These are phyloP conservation scores for Cichlasoma orientale DNA, from an alignment of 2,797 vertebrate species.

Conservation along the genomic window DNA sequence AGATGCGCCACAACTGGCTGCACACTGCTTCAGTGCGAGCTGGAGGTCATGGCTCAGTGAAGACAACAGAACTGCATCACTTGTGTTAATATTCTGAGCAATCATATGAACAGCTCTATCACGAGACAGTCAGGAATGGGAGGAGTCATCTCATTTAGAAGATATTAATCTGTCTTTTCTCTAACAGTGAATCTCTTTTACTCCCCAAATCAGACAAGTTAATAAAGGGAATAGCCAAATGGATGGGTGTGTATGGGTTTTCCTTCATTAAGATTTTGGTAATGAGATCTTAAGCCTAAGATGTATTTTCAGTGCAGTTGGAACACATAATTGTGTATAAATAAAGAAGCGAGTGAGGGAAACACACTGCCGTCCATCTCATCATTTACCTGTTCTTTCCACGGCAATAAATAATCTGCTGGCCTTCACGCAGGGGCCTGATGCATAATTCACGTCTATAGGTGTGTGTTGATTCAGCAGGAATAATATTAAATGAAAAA, in stretches of 20 bases:
- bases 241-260: rapidly evolving
- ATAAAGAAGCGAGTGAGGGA: rapidly evolving
- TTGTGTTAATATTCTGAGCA: no score
- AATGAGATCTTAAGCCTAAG: neutral
- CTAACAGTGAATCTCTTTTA: no score
- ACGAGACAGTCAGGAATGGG: no score
- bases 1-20: no score
- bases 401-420: neutral
- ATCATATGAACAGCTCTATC: no score
- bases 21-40: no score
- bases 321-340: neutral
- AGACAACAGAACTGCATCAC: no score
- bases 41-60: no score
- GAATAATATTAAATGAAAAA: neutral
- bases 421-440: neutral
- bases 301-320: neutral
- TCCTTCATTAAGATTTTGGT: neutral
- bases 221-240: no score
- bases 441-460: neutral
- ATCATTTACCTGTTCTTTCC: neutral
- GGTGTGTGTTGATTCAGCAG: neutral
- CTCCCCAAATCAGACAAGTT: no score
- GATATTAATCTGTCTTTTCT: no score
- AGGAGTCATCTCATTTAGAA: no score
- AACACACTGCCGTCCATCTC: neutral